Evolutionary conservation across 1,140 invertebrate genomes (phyloP), one percentile per base, ranked within the genome.

Genomic region (Lepidurus arcticus): DNA sequence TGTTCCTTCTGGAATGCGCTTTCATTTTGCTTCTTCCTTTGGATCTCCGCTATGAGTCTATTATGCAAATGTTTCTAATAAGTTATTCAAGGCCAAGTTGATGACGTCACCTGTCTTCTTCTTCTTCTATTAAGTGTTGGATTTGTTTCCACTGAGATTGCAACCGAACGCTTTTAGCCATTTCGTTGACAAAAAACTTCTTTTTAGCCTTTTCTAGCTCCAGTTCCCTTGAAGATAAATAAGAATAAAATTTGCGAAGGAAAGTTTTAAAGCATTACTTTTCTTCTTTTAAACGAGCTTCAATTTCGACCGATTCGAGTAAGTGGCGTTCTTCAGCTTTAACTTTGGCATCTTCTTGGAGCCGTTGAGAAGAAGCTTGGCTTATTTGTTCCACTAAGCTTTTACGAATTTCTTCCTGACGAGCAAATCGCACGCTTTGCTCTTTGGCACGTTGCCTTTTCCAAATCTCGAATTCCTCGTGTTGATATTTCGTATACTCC

Each of bases 61-160:
- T 4, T 65, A 65, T 65, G 53, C 53, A 65, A 65, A 65, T 65
- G 34, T 34, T 34, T 34, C 34, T 4, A 34, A 34, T 34, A 34
- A 34, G 7, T 65, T 65, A 7, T 13, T 16, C n/a, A 65, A 65
- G 47, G 53, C 21, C 53, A 65, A 7, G 53, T 1, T 34, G 34
- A 7, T 65, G 53, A 65, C 53, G 53, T 65, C 53, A 16, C 53
- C 78, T 74, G 34, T 78, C 78, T 45, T 78, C 78, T 74, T 78
- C 78, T 44, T 47, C 42, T 78, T 75, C 65, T 16, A 78, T 78
- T 8, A 78, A 44, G 9, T 74, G 43, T 45, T 78, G 78, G 42
- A 78, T 47, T 13, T 45, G 42, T 74, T 44, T 75, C 78, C 78
- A 78, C 42, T 78, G 78, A 7, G 65, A 47, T 42, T 78, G 78